Evolutionary conservation across 1,140 invertebrate genomes (phyloP).

Genomic region (Nebria ingens): DNA sequence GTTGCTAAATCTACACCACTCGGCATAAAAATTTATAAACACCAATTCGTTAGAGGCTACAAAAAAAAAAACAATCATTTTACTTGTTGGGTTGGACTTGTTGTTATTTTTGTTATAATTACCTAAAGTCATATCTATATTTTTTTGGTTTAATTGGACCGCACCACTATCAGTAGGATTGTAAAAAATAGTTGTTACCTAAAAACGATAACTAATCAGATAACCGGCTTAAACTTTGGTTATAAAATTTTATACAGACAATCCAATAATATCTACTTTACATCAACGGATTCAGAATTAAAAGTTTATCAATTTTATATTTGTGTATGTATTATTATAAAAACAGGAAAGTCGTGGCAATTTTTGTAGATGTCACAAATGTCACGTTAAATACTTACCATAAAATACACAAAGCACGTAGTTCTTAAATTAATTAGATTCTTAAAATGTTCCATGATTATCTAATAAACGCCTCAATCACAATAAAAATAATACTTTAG

Average conservation of each 20-base stretch:
- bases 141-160: constrained; percentile 60
- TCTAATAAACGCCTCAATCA: not conserved
- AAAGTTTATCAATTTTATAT: too few relatives aligned
- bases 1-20: constrained; percentile 95
- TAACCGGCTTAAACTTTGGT: not conserved
- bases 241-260: too few relatives aligned
- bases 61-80: constrained; percentile 34
- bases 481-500: not conserved
- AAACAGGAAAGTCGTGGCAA: constrained; percentile 6
- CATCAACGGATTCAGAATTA: too few relatives aligned
- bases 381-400: constrained; percentile 4
- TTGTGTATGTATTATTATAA: not conserved
- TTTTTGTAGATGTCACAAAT: constrained; percentile 2
- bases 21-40: constrained; percentile 97
- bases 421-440: not conserved
- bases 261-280: too few relatives aligned
- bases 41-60: constrained; percentile 90
- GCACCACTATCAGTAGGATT: constrained; percentile 63
- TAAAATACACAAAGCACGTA: not conserved
- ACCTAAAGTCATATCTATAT: constrained; percentile 77
- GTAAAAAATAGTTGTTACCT: constrained; percentile 54
- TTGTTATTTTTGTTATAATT: constrained; percentile 29
- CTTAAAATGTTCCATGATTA: not conserved
- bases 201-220: constrained; percentile 33
- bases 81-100: constrained; percentile 7